Evolutionary conservation across 2,797 vertebrate genomes (phyloP).

Genomic region (Cryptoblepharus egeriae): DNA sequence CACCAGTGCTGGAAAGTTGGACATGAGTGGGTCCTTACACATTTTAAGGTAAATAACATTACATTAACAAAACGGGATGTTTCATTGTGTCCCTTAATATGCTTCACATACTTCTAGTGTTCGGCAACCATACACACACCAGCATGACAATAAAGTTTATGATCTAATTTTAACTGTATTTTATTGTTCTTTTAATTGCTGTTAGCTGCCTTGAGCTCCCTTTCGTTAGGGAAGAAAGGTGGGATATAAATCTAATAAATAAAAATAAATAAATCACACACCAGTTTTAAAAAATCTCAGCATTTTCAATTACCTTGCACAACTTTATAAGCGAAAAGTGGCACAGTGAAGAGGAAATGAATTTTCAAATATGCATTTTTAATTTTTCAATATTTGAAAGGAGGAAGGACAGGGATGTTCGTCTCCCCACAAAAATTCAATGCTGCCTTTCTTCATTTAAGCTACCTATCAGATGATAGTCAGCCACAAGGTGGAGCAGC

Average conservation of each 20-base stretch:
- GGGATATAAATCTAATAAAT: no score
- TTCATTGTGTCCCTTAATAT: not conserved
- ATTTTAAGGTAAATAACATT: not conserved
- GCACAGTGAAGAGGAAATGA: not conserved
- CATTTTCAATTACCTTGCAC: not conserved
- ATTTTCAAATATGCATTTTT: no score
- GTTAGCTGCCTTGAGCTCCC: no score
- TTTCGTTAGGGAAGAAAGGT: no score
- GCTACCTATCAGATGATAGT: not conserved
- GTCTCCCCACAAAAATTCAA: not conserved
- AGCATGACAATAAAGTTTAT: no score
- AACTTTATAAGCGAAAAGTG: not conserved
- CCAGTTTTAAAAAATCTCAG: not conserved
- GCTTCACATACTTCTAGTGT: not conserved
- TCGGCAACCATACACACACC: not conserved
- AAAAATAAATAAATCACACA: no score
- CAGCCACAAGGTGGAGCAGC: slow-evolving; percentile 68
- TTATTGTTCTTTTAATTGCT: no score
- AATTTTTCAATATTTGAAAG: no score
- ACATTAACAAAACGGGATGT: no score
- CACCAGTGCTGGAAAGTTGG: no score
- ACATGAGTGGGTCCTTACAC: no score
- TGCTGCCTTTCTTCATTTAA: not conserved
- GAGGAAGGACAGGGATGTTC: not conserved
- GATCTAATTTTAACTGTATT: no score